phyloP scores from a whole-genome alignment of 2,888 invertebrate genomes.

The Myopa testacea region DNA sequence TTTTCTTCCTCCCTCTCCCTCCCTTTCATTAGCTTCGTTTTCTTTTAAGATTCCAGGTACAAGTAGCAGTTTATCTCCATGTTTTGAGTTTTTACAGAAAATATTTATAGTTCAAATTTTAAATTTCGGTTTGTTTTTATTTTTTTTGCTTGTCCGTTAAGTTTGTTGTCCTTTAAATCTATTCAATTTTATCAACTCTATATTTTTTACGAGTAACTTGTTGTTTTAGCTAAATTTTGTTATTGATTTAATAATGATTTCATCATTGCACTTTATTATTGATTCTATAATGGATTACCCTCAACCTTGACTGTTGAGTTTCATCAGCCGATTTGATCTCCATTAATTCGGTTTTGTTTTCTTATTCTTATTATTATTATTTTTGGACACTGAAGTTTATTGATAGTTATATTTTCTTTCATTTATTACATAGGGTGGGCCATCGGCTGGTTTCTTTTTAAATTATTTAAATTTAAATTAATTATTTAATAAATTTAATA shows the following conservation, averaged over 20 bases:
- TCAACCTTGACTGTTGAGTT: too few relatives aligned
- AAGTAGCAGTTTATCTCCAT: slow-evolving; percentile 29
- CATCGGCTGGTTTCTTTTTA: too few relatives aligned
- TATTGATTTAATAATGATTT: slow-evolving; percentile 13
- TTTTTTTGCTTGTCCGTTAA: not conserved
- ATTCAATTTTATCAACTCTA: slow-evolving; percentile 21
- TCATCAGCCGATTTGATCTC: not conserved
- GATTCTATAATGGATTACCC: too few relatives aligned
- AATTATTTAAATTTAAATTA: too few relatives aligned
- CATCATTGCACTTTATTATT: too few relatives aligned
- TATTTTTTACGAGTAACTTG: slow-evolving; percentile 10
- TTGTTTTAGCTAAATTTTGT: slow-evolving; percentile 25
- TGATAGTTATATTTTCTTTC: not conserved
- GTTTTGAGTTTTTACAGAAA: slow-evolving; percentile 21
- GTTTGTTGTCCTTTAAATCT: not conserved
- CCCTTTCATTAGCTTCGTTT: not conserved
- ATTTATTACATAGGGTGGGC: too few relatives aligned
- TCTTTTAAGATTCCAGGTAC: slow-evolving; percentile 33
- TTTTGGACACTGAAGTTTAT: slow-evolving; percentile 18
- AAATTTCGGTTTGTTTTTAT: too few relatives aligned
- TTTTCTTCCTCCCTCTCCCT: not conserved
- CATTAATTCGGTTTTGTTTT: not conserved
- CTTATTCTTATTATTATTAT: not conserved
- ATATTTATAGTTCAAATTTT: not conserved
- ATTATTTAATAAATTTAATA: too few relatives aligned